Evolutionary conservation across 2,888 invertebrate genomes (phyloP).

Genomic region (Aromia moschata): DNA sequence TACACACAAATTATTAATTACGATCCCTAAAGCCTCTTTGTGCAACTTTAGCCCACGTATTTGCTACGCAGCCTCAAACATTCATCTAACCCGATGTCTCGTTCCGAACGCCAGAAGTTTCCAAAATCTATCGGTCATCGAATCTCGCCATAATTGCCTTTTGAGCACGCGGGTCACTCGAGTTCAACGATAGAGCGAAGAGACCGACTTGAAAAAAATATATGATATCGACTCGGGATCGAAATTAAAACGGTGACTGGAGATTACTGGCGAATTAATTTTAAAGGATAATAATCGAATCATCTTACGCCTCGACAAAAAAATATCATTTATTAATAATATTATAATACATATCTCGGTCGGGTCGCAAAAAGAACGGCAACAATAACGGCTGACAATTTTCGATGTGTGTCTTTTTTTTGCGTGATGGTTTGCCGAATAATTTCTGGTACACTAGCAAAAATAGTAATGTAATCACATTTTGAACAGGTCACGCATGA

Average conservation of each 20-base stretch:
- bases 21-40: too few species aligned
- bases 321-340: constrained; percentile 12
- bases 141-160: constrained; percentile 4
- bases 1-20: too few species aligned
- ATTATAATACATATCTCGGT: background rate
- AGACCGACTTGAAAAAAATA: constrained; percentile 2
- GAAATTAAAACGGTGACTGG: constrained; percentile 19
- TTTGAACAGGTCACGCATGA: background rate
- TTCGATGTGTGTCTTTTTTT: background rate
- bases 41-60: too few species aligned
- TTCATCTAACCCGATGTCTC: too few species aligned
- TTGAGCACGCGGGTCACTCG: background rate
- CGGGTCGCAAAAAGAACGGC: background rate
- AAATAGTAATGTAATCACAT: background rate
- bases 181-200: background rate
- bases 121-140: constrained; percentile 1
- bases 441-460: background rate
- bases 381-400: constrained; percentile 1
- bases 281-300: constrained; percentile 14
- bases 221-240: background rate
- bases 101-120: too few species aligned
- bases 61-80: too few species aligned
- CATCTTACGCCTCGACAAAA: background rate
- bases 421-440: background rate
- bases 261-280: constrained; percentile 15